phyloP scores from a whole-genome alignment of 2,113 vertebrate genomes.

The Rhombomys opimus region DNA sequence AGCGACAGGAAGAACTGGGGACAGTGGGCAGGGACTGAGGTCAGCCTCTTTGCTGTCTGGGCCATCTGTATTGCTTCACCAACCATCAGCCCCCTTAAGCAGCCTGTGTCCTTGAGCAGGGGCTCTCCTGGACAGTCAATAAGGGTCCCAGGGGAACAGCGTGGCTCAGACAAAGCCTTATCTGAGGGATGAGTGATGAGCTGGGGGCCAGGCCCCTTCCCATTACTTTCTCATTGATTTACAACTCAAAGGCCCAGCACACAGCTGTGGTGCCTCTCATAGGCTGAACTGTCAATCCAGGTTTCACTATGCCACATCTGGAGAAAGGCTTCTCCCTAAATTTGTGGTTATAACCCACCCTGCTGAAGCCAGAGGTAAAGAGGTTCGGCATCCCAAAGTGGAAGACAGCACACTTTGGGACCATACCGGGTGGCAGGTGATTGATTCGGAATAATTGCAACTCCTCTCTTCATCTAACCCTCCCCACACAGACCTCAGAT shows the following conservation, averaged over 20 bases:
- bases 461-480: neutral
- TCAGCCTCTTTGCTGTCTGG: neutral
- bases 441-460: neutral
- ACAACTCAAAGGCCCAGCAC: neutral
- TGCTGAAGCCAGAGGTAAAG: neutral
- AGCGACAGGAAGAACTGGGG: neutral
- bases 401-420: neutral
- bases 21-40: neutral
- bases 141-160: neutral
- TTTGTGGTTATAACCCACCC: neutral
- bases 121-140: neutral
- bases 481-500: too few species aligned
- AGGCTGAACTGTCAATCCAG: neutral
- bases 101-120: neutral
- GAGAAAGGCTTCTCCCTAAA: neutral
- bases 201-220: neutral
- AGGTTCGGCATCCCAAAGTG: too few species aligned
- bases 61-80: neutral
- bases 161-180: neutral
- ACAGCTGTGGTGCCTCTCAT: neutral
- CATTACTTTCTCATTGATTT: neutral
- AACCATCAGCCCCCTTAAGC: neutral
- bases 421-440: neutral
- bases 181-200: neutral
- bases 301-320: rapidly evolving